These are phyloP conservation scores for Timema cristinae DNA, from an alignment of 2,888 invertebrate genomes.

Conservation along the genomic window DNA sequence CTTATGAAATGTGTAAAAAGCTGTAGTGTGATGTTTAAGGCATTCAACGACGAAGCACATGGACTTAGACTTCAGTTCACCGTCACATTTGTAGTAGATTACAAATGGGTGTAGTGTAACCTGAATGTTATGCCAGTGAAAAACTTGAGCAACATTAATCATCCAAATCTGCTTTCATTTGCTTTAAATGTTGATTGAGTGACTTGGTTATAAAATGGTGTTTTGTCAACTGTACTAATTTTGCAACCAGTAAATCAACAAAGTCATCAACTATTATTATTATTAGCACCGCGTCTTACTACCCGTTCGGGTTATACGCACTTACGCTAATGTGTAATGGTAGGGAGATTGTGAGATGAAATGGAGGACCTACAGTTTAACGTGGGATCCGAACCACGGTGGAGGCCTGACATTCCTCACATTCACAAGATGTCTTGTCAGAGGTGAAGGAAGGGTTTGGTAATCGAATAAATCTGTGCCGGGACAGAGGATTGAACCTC, in stretches of 20 bases:
- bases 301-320: too few species aligned
- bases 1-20: constrained; percentile 10
- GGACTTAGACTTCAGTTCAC: constrained; percentile 14
- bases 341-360: too few species aligned
- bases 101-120: constrained; percentile 20
- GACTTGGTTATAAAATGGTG: background rate
- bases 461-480: too few species aligned
- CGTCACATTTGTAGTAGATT: constrained; percentile 13
- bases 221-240: background rate
- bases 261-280: too few species aligned
- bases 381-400: too few species aligned
- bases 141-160: constrained; percentile 20
- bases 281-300: too few species aligned
- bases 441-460: too few species aligned
- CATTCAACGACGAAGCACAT: background rate
- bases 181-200: background rate
- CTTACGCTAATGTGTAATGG: too few species aligned
- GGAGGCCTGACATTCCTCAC: too few species aligned
- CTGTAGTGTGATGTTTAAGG: constrained; percentile 7
- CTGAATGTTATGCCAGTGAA: constrained; percentile 22
- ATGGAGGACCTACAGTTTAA: too few species aligned
- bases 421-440: too few species aligned
- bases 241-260: constrained; percentile 4
- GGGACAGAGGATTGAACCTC: too few species aligned
- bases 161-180: background rate